Evolutionary conservation across 2,113 vertebrate genomes (phyloP), one percentile per base, ranked within the genome.

Genomic region (Tetraodon nigroviridis): DNA sequence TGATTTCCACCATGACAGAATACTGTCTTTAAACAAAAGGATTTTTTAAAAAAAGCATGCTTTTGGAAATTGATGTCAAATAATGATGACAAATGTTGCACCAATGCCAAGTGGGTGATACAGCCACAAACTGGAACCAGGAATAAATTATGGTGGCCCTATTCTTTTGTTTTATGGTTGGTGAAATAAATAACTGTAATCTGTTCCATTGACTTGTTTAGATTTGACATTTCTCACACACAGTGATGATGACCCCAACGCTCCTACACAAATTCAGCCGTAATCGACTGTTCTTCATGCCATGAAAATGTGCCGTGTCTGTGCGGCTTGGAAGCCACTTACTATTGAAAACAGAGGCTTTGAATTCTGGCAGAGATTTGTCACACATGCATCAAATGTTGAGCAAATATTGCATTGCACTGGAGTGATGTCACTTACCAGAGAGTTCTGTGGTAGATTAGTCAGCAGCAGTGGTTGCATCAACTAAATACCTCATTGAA

Each of bases 271-370:
- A 68, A 50, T 71, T 66, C 49, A 48, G 32, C 24, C 41, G 58
- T 55, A 7, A 32, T 51, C n/a, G 20, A 61, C 59, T 63, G 77
- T 68, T 61, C 54, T 55, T 64, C 37, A 29, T 61, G 53, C 48
- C 57, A 58, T 63, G 53, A 67, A 71, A 65, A 66, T 53, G 48
- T 11, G 12, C 32, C 19, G 47, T 50, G 75, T 77, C 77, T 80
- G 58, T 69, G 80, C 71, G 69, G 75, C 56, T 76, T 76, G 55
- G 70, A 74, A 74, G 21, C 44, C 51, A 62, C 27, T 66, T 46
- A 17, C 32, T 29, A 11, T n/a, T 50, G 47, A 73, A 52, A 57
- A 44, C 55, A 64, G 15, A 61, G 61, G 52, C 49, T 76, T 73
- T 75, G 52, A 63, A 71, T 72, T 78, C 52, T 55, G 70, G 15